Evolutionary conservation across 2,797 vertebrate genomes (phyloP).

Genomic region (Acrossocheilus wenchowensis): DNA sequence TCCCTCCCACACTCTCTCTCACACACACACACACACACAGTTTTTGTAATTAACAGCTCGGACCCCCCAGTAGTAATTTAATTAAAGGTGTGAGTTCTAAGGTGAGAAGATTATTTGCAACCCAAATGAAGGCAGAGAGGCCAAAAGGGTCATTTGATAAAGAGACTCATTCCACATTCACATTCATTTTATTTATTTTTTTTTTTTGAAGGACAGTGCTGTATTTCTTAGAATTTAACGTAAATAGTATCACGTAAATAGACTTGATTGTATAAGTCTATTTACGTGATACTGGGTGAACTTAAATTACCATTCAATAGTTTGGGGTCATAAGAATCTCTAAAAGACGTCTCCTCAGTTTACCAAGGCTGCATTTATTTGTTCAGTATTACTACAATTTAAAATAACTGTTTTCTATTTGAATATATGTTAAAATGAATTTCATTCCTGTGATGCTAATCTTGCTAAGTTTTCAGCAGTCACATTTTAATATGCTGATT

Average conservation of each 20-base stretch:
- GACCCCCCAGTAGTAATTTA: constrained; percentile 60
- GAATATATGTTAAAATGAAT: background rate
- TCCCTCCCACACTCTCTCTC: constrained; percentile 15
- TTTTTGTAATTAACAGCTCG: constrained; percentile 59
- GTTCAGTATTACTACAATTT: background rate
- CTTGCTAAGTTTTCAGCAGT: background rate
- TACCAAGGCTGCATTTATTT: background rate
- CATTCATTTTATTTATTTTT: background rate
- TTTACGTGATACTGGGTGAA: background rate
- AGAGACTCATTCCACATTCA: constrained; percentile 4
- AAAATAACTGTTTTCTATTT: background rate
- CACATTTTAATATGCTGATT: background rate
- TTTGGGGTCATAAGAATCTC: background rate
- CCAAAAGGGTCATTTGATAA: constrained; percentile 50
- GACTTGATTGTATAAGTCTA: background rate
- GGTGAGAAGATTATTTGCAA: constrained; percentile 61
- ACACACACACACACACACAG: constrained; percentile 35
- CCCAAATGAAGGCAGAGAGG: constrained; percentile 50
- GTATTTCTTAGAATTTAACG: background rate
- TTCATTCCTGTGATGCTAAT: background rate
- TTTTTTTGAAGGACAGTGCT: background rate
- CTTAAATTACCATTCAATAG: background rate
- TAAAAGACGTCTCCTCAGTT: background rate
- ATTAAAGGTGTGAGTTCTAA: constrained; percentile 58
- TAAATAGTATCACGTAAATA: too few species aligned